Conservation (phyloP, 1,140 invertebrate species). For the Lysiphlebus fabarum region DNA sequence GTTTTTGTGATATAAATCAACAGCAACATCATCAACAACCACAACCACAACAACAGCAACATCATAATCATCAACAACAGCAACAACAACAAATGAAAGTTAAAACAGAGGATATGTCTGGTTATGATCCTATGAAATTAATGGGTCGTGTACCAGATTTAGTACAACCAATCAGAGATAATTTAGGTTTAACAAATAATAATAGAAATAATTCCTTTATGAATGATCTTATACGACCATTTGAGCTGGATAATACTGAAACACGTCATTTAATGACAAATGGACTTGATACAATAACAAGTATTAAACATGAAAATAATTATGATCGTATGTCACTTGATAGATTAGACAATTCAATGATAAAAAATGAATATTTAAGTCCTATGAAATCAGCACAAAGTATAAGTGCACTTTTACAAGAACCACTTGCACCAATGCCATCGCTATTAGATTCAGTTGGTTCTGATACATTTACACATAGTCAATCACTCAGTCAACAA, state of each 20-base stretch:
- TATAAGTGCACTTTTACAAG: slow-evolving; percentile 48
- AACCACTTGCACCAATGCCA: slow-evolving; percentile 42
- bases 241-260: slow-evolving; percentile 28
- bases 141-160: slow-evolving; percentile 34
- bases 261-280: no score
- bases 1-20: slow-evolving; percentile 21
- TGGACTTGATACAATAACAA: neutral
- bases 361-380: slow-evolving; percentile 37
- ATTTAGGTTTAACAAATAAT: slow-evolving; percentile 29
- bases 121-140: slow-evolving; percentile 36
- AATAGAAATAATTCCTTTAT: slow-evolving; percentile 27
- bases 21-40: neutral
- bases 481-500: neutral
- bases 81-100: slow-evolving; percentile 25
- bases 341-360: slow-evolving; percentile 17
- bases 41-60: slow-evolving; percentile 24
- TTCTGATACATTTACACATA: slow-evolving; percentile 18
- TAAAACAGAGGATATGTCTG: slow-evolving; percentile 32
- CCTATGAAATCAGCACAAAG: slow-evolving; percentile 50
- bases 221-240: slow-evolving; percentile 44
- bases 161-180: slow-evolving; percentile 35
- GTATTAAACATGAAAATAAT: neutral
- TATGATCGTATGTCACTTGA: neutral
- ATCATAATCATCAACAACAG: slow-evolving; percentile 28
- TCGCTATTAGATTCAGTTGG: slow-evolving; percentile 37